Evolutionary conservation across 2,113 vertebrate species (phyloP).

Genomic region (Cyphomyrus plagiostoma): DNA sequence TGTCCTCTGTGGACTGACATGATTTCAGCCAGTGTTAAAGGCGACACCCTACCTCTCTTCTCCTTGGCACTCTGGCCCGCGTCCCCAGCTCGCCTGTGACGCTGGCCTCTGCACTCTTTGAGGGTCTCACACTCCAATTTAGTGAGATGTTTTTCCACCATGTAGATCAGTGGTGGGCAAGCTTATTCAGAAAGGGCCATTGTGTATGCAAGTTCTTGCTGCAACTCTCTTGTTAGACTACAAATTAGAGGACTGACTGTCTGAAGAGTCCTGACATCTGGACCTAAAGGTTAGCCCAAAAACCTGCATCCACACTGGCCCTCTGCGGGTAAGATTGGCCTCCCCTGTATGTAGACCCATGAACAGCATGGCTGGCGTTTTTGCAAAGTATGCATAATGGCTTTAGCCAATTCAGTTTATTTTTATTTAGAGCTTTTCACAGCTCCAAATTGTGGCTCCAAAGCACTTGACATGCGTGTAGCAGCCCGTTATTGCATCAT

Average conservation of each 20-base stretch:
- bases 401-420: neutral
- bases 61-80: neutral
- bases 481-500: neutral
- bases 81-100: neutral
- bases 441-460: neutral
- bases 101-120: neutral
- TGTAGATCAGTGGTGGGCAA: no score
- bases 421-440: neutral
- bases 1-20: neutral
- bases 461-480: neutral
- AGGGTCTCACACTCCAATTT: neutral
- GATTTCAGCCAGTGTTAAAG: neutral
- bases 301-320: no score
- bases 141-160: neutral
- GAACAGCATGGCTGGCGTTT: neutral
- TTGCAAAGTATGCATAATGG: neutral
- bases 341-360: neutral
- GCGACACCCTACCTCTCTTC: neutral
- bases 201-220: no score
- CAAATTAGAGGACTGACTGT: no score
- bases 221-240: no score
- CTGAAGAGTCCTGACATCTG: no score
- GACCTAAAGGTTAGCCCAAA: no score
- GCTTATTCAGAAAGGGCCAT: no score
- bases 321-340: no score